These are phyloP conservation scores for Chaenogobius annularis DNA, from an alignment of 2,113 vertebrate species.

Conservation along the genomic window DNA sequence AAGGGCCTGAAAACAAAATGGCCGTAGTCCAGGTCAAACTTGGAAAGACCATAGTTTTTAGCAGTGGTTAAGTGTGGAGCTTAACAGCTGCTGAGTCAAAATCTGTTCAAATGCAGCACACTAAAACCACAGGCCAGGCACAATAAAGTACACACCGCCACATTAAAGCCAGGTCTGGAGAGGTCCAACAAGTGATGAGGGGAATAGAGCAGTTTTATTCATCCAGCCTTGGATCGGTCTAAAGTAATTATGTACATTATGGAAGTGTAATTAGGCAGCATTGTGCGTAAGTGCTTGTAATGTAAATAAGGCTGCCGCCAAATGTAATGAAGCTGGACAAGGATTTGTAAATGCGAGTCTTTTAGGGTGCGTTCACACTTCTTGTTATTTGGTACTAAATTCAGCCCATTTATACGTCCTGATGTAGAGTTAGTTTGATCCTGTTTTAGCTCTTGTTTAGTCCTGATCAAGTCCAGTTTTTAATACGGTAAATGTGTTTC, in stretches of 20 bases:
- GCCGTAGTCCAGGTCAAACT: slow-evolving; percentile 30
- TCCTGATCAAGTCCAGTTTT: no score
- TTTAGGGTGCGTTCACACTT: neutral
- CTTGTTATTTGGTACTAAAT: no score
- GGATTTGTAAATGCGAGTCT: neutral
- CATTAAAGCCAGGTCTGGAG: neutral
- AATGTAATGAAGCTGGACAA: neutral
- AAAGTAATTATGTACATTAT: neutral
- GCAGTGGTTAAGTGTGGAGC: neutral
- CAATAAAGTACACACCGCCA: neutral
- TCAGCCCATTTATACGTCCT: no score
- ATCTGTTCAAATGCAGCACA: slow-evolving; percentile 5
- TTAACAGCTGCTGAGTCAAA: slow-evolving; percentile 35
- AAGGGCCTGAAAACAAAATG: slow-evolving; percentile 17
- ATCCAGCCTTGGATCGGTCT: neutral
- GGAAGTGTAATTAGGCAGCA: neutral
- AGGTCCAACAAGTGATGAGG: neutral
- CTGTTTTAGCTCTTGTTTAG: no score
- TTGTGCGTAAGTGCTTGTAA: neutral
- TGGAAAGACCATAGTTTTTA: neutral
- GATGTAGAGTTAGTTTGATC: no score
- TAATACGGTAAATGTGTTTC: no score
- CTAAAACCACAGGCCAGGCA: slow-evolving; percentile 9
- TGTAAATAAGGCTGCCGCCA: neutral
- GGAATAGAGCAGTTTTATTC: neutral